A percentile compares a stretch with the other conserved stretches of the same genome.
Evolutionary conservation across 1,140 invertebrate species (phyloP).

Genomic region (Oncopeltus fasciatus): DNA sequence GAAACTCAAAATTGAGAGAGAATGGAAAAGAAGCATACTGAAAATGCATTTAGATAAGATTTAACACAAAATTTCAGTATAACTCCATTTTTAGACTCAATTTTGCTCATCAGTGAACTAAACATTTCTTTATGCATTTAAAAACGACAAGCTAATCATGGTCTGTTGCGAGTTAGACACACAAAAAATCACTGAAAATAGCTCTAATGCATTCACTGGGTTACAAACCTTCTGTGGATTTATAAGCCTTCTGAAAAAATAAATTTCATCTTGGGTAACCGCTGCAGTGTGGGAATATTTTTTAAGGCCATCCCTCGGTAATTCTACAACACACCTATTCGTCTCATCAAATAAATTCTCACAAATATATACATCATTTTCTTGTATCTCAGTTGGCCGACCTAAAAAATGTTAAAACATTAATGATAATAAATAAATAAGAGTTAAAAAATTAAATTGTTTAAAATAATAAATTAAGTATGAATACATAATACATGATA

Average conservation of each 20-base stretch:
- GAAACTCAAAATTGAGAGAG: too few species aligned
- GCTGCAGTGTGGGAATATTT: constrained; percentile 67
- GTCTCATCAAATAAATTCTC: constrained; percentile 85
- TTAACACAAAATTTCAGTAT: too few species aligned
- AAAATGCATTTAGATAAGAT: too few species aligned
- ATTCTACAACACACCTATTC: constrained; percentile 61
- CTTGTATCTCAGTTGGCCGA: constrained; percentile 84
- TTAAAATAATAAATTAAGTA: not conserved
- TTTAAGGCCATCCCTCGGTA: constrained; percentile 55
- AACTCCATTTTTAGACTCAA: too few species aligned
- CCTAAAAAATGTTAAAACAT: constrained; percentile 49
- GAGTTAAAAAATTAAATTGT: not conserved
- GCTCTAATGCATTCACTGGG: too few species aligned
- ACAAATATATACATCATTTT: constrained; percentile 85
- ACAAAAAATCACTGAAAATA: too few species aligned
- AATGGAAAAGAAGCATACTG: too few species aligned
- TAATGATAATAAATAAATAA: too few species aligned
- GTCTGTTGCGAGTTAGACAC: too few species aligned
- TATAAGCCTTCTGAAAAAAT: constrained; percentile 65
- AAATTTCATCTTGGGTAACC: constrained; percentile 86
- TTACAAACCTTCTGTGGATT: constrained; percentile 63
- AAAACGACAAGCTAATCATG: too few species aligned
- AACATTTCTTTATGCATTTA: too few species aligned
- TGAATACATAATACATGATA: not conserved
- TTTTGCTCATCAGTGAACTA: too few species aligned